phyloP scores from a whole-genome alignment of 2,113 vertebrate genomes.

The Microtus montanus region DNA sequence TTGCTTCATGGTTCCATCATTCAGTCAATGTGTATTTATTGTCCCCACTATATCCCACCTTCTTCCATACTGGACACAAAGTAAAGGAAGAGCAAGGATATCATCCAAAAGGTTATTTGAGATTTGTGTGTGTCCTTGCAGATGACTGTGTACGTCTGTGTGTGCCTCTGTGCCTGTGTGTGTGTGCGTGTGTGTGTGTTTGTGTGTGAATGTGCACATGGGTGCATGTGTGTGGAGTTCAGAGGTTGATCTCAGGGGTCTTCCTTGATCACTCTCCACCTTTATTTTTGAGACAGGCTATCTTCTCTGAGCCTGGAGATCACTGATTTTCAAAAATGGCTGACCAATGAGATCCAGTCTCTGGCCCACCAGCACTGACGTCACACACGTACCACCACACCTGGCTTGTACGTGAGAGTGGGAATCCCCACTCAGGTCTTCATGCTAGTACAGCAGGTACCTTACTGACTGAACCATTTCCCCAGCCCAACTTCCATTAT shows the following conservation, averaged over 20 bases:
- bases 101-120: no score
- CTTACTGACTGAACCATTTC: background rate
- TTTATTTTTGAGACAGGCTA: background rate
- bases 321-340: background rate
- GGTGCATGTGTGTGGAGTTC: accelerated
- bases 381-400: background rate
- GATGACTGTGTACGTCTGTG: background rate
- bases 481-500: background rate
- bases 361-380: background rate
- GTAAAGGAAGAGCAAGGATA: accelerated
- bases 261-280: no score
- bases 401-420: no score
- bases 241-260: background rate
- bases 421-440: background rate
- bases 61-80: background rate
- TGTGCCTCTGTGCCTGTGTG: no score
- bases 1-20: background rate
- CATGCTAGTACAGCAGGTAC: no score
- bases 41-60: no score
- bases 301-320: background rate
- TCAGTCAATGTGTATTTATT: background rate
- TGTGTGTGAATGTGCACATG: background rate
- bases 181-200: background rate
- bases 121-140: background rate
- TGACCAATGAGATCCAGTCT: background rate